These are phyloP conservation scores for Telmatherina bonti DNA, from an alignment of 2,797 vertebrate species.

Conservation along the genomic window DNA sequence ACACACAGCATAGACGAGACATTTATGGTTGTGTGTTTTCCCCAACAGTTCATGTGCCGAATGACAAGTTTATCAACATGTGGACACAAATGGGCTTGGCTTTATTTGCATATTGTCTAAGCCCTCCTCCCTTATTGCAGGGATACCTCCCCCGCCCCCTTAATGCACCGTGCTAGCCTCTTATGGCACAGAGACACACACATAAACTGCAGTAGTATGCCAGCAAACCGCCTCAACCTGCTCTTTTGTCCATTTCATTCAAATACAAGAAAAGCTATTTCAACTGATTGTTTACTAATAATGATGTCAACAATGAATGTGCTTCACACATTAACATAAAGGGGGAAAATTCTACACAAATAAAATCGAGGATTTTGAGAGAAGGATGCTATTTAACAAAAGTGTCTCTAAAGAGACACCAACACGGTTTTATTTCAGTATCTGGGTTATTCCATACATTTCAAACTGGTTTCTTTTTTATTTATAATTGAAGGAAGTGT, in stretches of 20 bases:
- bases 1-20: neutral
- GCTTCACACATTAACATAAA: conserved; percentile 42
- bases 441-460: conserved; percentile 68
- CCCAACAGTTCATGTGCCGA: neutral
- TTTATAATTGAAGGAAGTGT: conserved; percentile 75
- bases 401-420: conserved; percentile 35
- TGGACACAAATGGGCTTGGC: conserved; percentile 32
- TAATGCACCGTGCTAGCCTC: conserved; percentile 49
- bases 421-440: conserved; percentile 41
- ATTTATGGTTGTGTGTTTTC: conserved; percentile 9
- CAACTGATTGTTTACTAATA: conserved; percentile 34
- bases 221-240: conserved; percentile 25
- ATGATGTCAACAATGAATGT: conserved; percentile 52
- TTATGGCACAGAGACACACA: conserved; percentile 38
- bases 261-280: conserved; percentile 1
- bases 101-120: conserved; percentile 56
- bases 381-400: conserved; percentile 39
- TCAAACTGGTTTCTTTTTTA: conserved; percentile 65
- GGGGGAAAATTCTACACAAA: conserved; percentile 1
- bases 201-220: conserved; percentile 32
- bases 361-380: conserved; percentile 24
- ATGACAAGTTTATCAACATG: conserved; percentile 35
- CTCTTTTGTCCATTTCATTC: conserved; percentile 21
- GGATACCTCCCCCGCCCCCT: conserved; percentile 61
- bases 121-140: conserved; percentile 71